Base-by-base conservation (phyloP, 2,888 invertebrate species). In the Calliopum simillimum region DNA sequence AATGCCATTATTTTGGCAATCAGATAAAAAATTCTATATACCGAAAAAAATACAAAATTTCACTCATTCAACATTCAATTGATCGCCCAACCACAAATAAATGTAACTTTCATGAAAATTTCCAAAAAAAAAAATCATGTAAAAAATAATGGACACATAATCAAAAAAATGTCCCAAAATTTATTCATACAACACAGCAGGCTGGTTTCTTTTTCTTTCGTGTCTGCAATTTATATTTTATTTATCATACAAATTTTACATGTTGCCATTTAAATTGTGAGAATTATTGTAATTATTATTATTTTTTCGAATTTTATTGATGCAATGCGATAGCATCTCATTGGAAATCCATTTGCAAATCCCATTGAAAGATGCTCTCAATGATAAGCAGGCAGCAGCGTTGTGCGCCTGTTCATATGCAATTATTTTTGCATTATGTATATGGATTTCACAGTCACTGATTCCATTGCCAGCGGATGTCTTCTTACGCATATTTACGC, bases 401-500 rank as follows among this genome's bases (percentile, higher is more conserved):
- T 21, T 21, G 33, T 62, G 63, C 63, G 63, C 49, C 63, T 63
- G 3, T 0, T n/a, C 19, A 51, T 64, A 53, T 64, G 64, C 64
- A 64, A 53, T 14, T n/a, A 53, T 12, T 53, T 51, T 53, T 62
- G 8, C 12, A 41, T 59, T 59, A 43, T 21, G 12, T 53, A 23
- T 14, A 23, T 4, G 4, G 23, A 53, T 53, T 53, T 53, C 53
- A 12, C 53, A 19, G 53, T 53, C 21, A 13, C 13, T 2, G 4
- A 14, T 13, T 13, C n/a, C 33, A 19, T 12, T 16, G 19, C 4
- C 59, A 12, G 58, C 58, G 4, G 13, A 33, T 33, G 33, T 33
- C 33, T 46, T 67, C 49, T 59, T 49, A 49, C 67, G 67, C 59
- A 58, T 47, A 67, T 67, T 67, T 67, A 67, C 58, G 59, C 59